Evolutionary conservation across 2,113 vertebrate species (phyloP).

Genomic region (Vombatus ursinus): DNA sequence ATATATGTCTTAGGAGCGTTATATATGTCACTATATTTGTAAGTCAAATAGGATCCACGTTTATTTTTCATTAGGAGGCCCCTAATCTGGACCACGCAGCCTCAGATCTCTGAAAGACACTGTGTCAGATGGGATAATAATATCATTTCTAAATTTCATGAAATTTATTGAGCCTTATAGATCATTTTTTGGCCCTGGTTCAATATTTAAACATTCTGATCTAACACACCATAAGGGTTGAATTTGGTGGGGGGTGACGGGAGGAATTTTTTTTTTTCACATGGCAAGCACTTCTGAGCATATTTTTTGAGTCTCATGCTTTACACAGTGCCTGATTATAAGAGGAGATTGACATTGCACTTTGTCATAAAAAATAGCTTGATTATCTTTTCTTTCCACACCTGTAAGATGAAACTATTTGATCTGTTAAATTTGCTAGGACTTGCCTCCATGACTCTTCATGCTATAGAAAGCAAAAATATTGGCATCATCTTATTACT

Average conservation of each 20-base stretch:
- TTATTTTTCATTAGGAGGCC: slow-evolving; percentile 41
- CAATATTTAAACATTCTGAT: slow-evolving; percentile 46
- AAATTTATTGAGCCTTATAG: slow-evolving; percentile 39
- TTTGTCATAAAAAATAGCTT: slow-evolving; percentile 57
- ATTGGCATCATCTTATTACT: background rate
- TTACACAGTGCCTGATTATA: slow-evolving; percentile 55
- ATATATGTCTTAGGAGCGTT: slow-evolving; percentile 1
- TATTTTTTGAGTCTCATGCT: slow-evolving; percentile 48
- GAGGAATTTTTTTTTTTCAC: slow-evolving; percentile 54
- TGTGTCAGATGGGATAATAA: slow-evolving; percentile 48
- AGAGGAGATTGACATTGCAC: slow-evolving; percentile 57
- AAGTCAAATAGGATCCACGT: background rate
- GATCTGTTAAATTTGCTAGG: slow-evolving; percentile 19
- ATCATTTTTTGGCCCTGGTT: slow-evolving; percentile 49
- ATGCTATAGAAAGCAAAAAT: background rate
- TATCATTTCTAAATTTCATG: slow-evolving; percentile 65
- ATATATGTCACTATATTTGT: background rate
- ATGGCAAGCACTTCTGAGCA: slow-evolving; percentile 47
- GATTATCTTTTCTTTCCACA: background rate
- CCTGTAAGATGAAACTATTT: slow-evolving; percentile 58
- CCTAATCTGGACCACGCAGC: slow-evolving; percentile 55
- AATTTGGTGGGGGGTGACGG: slow-evolving; percentile 36
- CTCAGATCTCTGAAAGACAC: slow-evolving; percentile 59
- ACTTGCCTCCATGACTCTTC: slow-evolving; percentile 8
- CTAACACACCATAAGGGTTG: slow-evolving; percentile 50